A percentile compares a stretch with the other conserved stretches of the same genome.
phyloP scores from a whole-genome alignment of 2,113 vertebrate genomes.

The Candoia aspera region DNA sequence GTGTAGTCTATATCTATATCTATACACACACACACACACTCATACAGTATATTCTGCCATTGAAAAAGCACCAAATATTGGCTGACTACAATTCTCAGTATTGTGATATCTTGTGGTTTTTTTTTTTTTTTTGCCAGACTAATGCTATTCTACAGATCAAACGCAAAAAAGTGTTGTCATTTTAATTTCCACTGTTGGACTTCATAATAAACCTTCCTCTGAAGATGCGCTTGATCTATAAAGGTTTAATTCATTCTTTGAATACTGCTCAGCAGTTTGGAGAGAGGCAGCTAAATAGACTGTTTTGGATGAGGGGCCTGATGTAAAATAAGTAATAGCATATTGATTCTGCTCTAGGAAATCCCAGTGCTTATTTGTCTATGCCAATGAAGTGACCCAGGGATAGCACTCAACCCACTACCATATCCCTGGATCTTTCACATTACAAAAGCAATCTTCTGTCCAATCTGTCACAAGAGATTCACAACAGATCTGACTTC shows the following conservation, averaged over 20 bases:
- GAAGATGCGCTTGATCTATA: conserved; percentile 3
- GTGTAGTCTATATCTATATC: neutral
- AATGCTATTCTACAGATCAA: conserved; percentile 10
- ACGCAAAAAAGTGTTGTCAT: conserved; percentile 21
- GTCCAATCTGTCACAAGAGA: neutral
- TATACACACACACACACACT: neutral
- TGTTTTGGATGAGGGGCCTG: neutral
- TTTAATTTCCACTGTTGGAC: conserved; percentile 14
- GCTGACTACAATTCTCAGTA: conserved; percentile 9
- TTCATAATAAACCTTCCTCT: neutral
- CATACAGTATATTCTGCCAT: neutral
- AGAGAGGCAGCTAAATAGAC: neutral
- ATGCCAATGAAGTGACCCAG: neutral
- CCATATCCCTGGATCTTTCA: neutral
- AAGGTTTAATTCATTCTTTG: conserved; percentile 4
- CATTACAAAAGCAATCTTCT: neutral
- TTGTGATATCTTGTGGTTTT: neutral
- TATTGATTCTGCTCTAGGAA: neutral
- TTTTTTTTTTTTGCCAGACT: neutral
- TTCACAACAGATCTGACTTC: neutral
- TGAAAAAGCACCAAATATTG: neutral
- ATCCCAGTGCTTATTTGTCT: neutral
- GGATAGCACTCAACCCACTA: neutral
- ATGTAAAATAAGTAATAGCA: neutral
- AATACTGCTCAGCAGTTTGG: neutral